Base-by-base conservation (phyloP, 2,113 vertebrate species). In the Mustela nigripes region DNA sequence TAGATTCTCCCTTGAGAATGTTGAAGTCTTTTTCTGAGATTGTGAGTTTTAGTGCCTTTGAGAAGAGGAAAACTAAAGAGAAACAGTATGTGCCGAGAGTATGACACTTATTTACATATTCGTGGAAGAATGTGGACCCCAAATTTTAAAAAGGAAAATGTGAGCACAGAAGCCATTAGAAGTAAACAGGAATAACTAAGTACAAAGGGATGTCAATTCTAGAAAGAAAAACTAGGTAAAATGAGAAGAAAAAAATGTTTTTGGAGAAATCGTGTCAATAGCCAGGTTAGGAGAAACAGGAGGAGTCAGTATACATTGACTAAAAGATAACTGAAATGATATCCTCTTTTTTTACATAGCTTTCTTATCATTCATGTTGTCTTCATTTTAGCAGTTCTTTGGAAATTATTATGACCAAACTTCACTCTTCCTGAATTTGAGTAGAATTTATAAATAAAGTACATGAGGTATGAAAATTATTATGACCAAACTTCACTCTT, bases 131-230 rank as follows among this genome's bases (percentile, higher is more conserved):
- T 11, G 16, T 42, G 48, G 24, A 86, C 24, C 12, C 19, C n/a
- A 65, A 67, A 16, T 86, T 91, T 74, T 86, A 21, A 90, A 90
- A 81, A 81, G 24, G 42, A 95, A 89, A 80, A 16, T n/a, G 7
- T 74, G 56, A 79, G 53, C 45, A 81, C 7, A 48, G 63, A 95
- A 24, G 16, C 81, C 56, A 74, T 58, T 42, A 28, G 19, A 89
- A 6, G 3, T 81, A 45, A 89, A 45, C 28, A 84, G 28, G 4
- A 89, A 86, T 85, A 31, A 62, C 26, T 69, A 63, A 81, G 36
- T 48, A 71, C 42, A 79, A 84, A 78, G 8, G 5, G 33, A 87
- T 50, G 7, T 11, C 15, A 50, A 22, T 31, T 86, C 26, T 18
- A 0, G 45, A 65, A 7, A 93, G n/a, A 42, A 93, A 84, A 78